A percentile compares a stretch with the other conserved stretches of the same genome.
These are phyloP conservation scores for Ptiloglossa arizonensis DNA, from an alignment of 1,140 invertebrate genomes.

Conservation along the genomic window DNA sequence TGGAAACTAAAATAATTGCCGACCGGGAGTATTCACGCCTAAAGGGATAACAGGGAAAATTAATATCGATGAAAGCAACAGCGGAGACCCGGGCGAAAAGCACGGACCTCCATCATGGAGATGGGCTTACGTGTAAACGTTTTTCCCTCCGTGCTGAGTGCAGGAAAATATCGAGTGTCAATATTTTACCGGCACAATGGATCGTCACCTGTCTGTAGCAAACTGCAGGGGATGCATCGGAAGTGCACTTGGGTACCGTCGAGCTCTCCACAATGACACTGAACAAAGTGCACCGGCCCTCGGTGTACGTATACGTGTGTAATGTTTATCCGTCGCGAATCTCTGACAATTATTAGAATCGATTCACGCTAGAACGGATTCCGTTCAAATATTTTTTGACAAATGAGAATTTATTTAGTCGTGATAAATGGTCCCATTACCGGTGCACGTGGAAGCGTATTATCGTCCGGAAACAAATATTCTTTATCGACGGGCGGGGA, in stretches of 20 bases:
- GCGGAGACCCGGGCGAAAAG: not conserved
- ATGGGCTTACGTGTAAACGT: conserved; percentile 49
- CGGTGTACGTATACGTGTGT: conserved; percentile 1
- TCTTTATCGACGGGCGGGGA: too few relatives aligned
- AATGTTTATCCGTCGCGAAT: conserved; percentile 14
- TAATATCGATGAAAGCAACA: conserved; percentile 32
- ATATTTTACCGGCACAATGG: conserved; percentile 74
- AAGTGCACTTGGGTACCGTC: conserved; percentile 63
- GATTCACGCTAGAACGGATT: not conserved
- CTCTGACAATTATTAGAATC: conserved; percentile 21
- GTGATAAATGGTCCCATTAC: too few relatives aligned
- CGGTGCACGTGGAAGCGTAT: too few relatives aligned
- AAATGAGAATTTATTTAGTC: too few relatives aligned
- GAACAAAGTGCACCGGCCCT: conserved; percentile 50
- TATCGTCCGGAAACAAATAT: too few relatives aligned
- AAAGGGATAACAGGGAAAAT: conserved; percentile 7
- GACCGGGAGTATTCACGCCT: not conserved
- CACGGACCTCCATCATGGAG: conserved; percentile 29
- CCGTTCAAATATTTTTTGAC: too few relatives aligned
- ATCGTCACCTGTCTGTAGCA: conserved; percentile 68
- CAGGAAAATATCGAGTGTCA: conserved; percentile 73
- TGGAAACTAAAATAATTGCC: conserved; percentile 26
- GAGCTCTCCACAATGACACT: conserved; percentile 32
- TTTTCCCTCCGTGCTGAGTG: conserved; percentile 45
- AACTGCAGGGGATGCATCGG: conserved; percentile 65